phyloP scores from a whole-genome alignment of 2,113 vertebrate species.

The Pygoscelis adeliae region DNA sequence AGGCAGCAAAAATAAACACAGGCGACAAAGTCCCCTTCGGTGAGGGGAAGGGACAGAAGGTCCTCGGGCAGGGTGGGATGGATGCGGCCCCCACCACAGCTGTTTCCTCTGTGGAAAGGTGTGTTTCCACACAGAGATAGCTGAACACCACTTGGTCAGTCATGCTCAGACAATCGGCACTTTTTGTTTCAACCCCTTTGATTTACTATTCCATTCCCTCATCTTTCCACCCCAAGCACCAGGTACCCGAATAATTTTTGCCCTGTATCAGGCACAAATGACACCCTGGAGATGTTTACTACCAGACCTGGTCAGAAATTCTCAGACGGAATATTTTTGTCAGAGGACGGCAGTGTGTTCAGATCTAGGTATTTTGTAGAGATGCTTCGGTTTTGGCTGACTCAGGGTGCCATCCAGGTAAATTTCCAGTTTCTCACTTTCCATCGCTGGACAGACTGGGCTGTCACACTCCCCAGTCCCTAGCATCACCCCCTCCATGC shows the following conservation, averaged over 20 bases:
- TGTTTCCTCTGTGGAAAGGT: not conserved
- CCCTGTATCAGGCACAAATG: conserved; percentile 1
- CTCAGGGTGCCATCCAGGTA: conserved; percentile 41
- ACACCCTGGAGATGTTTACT: conserved; percentile 35
- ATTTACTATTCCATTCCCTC: conserved; percentile 37
- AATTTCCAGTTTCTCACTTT: conserved; percentile 9
- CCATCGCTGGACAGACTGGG: not conserved
- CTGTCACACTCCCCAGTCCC: not conserved
- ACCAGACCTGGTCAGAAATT: conserved; percentile 13
- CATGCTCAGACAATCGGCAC: not conserved
- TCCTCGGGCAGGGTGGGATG: not conserved
- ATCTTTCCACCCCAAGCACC: not conserved
- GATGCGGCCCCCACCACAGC: rapidly evolving
- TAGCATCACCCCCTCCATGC: not conserved
- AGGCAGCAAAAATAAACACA: not conserved
- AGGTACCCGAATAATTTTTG: not conserved
- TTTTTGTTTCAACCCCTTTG: not conserved
- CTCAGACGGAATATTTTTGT: conserved; percentile 61
- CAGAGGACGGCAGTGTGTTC: not conserved
- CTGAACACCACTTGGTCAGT: not conserved
- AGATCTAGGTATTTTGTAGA: conserved; percentile 15
- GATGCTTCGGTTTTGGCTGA: not conserved
- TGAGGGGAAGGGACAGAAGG: not conserved
- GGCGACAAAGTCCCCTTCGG: rapidly evolving
- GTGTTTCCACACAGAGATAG: not conserved